These are phyloP conservation scores for Rachycentron canadum DNA, from an alignment of 2,797 vertebrate species.

Conservation along the genomic window DNA sequence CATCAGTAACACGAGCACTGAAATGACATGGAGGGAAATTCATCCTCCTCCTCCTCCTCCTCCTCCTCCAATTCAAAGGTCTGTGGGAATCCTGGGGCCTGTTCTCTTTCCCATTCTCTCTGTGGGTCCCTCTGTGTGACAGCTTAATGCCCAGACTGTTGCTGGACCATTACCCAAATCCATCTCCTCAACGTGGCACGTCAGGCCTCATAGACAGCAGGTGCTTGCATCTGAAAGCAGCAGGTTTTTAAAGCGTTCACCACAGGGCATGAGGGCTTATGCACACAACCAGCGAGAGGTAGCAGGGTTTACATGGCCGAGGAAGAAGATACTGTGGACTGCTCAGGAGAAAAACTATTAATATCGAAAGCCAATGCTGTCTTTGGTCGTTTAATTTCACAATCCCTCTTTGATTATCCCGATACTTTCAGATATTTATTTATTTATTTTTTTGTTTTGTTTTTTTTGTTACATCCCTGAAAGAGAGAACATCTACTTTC, in stretches of 20 bases:
- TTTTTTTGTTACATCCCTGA: neutral
- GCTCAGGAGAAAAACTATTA: neutral
- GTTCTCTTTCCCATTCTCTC: slow-evolving; percentile 30
- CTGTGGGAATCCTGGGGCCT: slow-evolving; percentile 39
- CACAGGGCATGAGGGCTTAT: slow-evolving; percentile 41
- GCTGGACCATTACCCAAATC: slow-evolving; percentile 76
- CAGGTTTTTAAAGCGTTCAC: slow-evolving; percentile 63
- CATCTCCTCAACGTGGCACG: slow-evolving; percentile 55
- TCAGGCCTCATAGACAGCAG: slow-evolving; percentile 54
- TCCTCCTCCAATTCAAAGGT: slow-evolving; percentile 28
- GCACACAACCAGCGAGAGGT: slow-evolving; percentile 2
- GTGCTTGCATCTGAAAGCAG: slow-evolving; percentile 61
- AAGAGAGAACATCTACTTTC: neutral
- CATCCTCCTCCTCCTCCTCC: slow-evolving; percentile 18
- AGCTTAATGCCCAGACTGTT: slow-evolving; percentile 61
- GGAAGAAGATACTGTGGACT: neutral
- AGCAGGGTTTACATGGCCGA: neutral
- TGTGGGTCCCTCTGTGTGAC: slow-evolving; percentile 38
- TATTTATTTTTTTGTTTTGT: neutral
- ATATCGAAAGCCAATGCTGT: neutral
- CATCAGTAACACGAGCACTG: slow-evolving; percentile 17
- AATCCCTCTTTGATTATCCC: neutral
- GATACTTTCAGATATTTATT: neutral
- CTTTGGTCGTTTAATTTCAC: neutral
- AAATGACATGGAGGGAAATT: slow-evolving; percentile 2